Evolutionary conservation across 23 tunicate genomes (phyloP).

Genomic region (Trididemnum nubilum): DNA sequence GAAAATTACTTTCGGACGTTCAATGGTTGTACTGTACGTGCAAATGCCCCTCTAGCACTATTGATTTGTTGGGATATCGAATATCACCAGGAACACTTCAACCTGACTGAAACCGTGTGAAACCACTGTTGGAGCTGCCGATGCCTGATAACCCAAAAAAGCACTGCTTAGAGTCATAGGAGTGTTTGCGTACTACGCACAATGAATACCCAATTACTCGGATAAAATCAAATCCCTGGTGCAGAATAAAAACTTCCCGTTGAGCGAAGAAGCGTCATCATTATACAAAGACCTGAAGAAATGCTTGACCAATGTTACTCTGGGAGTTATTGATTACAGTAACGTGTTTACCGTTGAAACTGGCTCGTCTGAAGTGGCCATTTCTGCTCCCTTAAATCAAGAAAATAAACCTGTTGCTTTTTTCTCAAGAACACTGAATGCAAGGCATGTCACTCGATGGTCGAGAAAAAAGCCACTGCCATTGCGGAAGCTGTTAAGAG

Average conservation of each 20-base stretch:
- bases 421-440: slow-evolving; percentile 9
- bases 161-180: background rate
- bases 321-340: background rate
- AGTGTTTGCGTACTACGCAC: slow-evolving; percentile 9
- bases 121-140: slow-evolving; percentile 14
- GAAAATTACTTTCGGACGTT: no score
- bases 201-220: background rate
- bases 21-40: no score
- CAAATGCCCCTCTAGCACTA: no score
- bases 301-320: background rate
- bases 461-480: slow-evolving; percentile 28
- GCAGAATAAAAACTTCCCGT: background rate
- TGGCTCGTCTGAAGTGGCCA: slow-evolving; percentile 30
- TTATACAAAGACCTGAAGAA: background rate
- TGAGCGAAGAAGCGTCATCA: background rate
- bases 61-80: background rate
- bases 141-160: background rate
- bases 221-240: slow-evolving; percentile 8
- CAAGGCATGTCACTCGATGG: background rate
- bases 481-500: slow-evolving; percentile 17
- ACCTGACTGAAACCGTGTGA: slow-evolving; percentile 14
- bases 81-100: background rate
- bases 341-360: slow-evolving; percentile 10
- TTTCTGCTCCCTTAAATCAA: slow-evolving; percentile 30
- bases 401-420: slow-evolving; percentile 24